Percentiles rank a stretch among this genome's conserved stretches.
These are phyloP conservation scores for Stomatorhinus ivindoensis DNA, from an alignment of 2,113 vertebrate species.

Conservation along the genomic window DNA sequence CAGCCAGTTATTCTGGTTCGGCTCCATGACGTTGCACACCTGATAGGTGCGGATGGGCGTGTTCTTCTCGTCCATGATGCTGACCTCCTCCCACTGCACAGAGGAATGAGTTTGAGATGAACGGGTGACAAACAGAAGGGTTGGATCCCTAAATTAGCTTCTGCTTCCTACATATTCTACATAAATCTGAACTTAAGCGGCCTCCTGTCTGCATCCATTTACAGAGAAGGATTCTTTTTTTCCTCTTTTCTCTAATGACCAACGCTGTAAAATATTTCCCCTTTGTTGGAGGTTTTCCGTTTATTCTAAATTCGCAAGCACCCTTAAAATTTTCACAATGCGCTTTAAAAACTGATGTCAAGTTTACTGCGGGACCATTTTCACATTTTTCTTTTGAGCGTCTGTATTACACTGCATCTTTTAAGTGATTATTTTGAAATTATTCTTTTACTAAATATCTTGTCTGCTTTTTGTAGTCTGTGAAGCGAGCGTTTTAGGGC, in stretches of 20 bases:
- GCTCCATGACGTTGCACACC: conserved; percentile 97
- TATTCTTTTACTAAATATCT: background rate
- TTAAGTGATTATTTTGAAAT: background rate
- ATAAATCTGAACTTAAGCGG: background rate
- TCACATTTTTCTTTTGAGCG: background rate
- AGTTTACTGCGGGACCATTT: conserved; percentile 21
- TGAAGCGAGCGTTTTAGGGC: background rate
- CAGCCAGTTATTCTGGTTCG: conserved; percentile 96
- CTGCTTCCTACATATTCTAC: background rate
- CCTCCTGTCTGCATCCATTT: background rate
- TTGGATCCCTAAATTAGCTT: background rate
- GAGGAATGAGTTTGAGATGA: conserved; percentile 25
- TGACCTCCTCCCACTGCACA: conserved; percentile 94
- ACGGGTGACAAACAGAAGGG: background rate
- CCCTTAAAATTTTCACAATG: conserved; percentile 49
- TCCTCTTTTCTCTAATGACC: background rate
- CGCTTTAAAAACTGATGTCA: conserved; percentile 58
- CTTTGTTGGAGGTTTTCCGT: conserved; percentile 25
- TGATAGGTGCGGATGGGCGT: conserved; percentile 96
- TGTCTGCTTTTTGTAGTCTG: background rate
- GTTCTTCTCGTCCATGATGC: conserved; percentile 98
- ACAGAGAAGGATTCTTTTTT: too few relatives aligned
- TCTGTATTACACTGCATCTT: background rate
- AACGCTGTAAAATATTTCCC: background rate
- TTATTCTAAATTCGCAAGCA: conserved; percentile 36